A percentile compares a stretch with the other conserved stretches of the same genome.
These are phyloP conservation scores for Zosterops pallidus DNA, from an alignment of 2,113 vertebrate species.

Conservation along the genomic window DNA sequence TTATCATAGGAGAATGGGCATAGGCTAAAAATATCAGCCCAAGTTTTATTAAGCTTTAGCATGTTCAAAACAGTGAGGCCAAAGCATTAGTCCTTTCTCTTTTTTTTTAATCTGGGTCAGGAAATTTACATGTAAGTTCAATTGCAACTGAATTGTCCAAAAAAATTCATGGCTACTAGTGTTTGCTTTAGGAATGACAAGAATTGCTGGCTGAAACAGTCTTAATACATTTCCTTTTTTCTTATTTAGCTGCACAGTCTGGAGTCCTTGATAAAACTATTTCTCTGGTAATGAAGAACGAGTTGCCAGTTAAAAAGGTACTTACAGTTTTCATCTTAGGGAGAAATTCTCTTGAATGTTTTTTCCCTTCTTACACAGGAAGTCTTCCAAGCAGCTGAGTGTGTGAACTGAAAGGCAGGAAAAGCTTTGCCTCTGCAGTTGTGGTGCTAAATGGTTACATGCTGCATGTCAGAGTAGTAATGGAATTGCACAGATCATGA, in stretches of 20 bases:
- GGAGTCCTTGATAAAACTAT: slow-evolving; percentile 88
- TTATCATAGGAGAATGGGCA: background rate
- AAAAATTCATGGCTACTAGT: background rate
- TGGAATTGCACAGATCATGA: background rate
- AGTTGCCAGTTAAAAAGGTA: slow-evolving; percentile 84
- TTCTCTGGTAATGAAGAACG: slow-evolving; percentile 84
- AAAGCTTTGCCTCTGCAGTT: background rate
- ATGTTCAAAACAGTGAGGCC: background rate
- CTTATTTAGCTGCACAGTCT: slow-evolving; percentile 87
- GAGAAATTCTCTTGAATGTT: background rate
- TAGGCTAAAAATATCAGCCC: background rate
- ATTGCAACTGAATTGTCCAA: background rate
- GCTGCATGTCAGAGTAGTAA: background rate
- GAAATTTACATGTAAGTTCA: background rate
- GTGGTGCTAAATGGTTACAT: background rate
- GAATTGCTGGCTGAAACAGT: background rate
- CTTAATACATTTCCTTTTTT: background rate
- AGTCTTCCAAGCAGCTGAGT: background rate
- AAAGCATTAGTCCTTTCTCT: background rate
- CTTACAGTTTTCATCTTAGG: background rate
- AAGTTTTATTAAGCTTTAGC: background rate
- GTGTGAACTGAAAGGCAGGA: background rate
- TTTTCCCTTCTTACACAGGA: background rate
- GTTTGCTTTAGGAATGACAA: background rate
- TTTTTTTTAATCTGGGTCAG: background rate